phyloP scores from a whole-genome alignment of 2,888 invertebrate species.

The Drosophila robusta region DNA sequence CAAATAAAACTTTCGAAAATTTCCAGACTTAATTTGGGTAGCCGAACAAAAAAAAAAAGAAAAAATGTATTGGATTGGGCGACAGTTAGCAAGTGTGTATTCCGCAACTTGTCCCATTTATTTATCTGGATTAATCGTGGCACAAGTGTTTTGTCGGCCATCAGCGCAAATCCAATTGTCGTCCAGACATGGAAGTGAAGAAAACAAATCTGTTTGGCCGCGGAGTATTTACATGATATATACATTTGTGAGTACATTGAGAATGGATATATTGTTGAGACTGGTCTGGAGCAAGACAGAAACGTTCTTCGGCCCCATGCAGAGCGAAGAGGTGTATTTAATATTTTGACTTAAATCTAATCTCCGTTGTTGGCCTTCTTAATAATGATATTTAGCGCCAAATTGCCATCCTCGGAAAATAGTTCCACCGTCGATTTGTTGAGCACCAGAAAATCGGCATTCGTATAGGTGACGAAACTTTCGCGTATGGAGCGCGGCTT shows the following conservation, averaged over 20 bases:
- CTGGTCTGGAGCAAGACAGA: slow-evolving; percentile 15
- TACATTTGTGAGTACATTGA: slow-evolving; percentile 30
- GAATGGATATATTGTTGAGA: slow-evolving; percentile 8
- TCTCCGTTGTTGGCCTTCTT: slow-evolving; percentile 84
- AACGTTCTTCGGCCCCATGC: not conserved
- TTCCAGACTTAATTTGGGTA: not conserved
- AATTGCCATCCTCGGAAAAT: slow-evolving; percentile 99
- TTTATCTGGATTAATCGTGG: slow-evolving; percentile 10
- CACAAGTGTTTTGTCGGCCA: slow-evolving; percentile 12
- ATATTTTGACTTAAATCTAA: slow-evolving; percentile 5
- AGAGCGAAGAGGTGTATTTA: not conserved
- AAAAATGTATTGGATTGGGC: not conserved
- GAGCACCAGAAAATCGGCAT: slow-evolving; percentile 99
- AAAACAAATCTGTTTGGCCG: slow-evolving; percentile 3
- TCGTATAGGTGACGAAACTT: slow-evolving; percentile 98
- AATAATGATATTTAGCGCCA: slow-evolving; percentile 99
- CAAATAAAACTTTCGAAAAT: not conserved
- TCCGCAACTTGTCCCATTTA: slow-evolving; percentile 16
- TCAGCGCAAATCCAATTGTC: slow-evolving; percentile 13
- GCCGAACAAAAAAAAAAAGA: not conserved
- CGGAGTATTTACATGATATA: slow-evolving; percentile 12
- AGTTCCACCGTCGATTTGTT: slow-evolving; percentile 98
- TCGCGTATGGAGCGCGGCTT: slow-evolving; percentile 99
- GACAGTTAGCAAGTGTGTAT: slow-evolving; percentile 7
- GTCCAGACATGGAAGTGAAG: slow-evolving; percentile 7